Conservation (phyloP, 2,888 invertebrate species). For the Cantharis nigra region DNA sequence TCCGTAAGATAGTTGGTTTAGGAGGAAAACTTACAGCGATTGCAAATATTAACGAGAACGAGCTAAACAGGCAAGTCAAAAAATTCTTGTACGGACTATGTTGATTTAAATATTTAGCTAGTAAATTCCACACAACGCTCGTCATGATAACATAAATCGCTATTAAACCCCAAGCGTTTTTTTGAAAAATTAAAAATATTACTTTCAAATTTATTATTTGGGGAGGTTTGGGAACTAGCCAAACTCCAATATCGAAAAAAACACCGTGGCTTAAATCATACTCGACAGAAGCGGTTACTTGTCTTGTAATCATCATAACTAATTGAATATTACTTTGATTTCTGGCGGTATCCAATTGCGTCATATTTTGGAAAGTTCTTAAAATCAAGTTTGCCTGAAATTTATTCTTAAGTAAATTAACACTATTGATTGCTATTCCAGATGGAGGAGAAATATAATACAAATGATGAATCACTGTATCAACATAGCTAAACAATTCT, state of each 20-base stretch:
- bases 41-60: background rate
- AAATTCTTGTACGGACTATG: background rate
- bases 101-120: background rate
- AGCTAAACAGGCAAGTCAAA: background rate
- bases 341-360: background rate
- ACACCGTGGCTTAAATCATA: background rate
- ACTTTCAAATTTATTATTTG: background rate
- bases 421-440: background rate
- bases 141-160: background rate
- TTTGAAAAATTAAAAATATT: background rate
- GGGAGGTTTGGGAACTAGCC: background rate
- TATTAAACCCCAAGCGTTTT: background rate
- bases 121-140: background rate
- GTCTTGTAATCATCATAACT: background rate
- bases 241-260: background rate
- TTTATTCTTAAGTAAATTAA: background rate
- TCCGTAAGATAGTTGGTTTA: background rate
- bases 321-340: background rate
- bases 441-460: background rate
- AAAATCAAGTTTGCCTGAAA: background rate
- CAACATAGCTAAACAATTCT: background rate
- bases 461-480: background rate
- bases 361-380: background rate
- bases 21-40: background rate
- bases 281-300: background rate